A percentile compares a stretch with the other conserved stretches of the same genome.
phyloP scores from a whole-genome alignment of 2,888 invertebrate genomes.

The Yponomeuta sedellus region DNA sequence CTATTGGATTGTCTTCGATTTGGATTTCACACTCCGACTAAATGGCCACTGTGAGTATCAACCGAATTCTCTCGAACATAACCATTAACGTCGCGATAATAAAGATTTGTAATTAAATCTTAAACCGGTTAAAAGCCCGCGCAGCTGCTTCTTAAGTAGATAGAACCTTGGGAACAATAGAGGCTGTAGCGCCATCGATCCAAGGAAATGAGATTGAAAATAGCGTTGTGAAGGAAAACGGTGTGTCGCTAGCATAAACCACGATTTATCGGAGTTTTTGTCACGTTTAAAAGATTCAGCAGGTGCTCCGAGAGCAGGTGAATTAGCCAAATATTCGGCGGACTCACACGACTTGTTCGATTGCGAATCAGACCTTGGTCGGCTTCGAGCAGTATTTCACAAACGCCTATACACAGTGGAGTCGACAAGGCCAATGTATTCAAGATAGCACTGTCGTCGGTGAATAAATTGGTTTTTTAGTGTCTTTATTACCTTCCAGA shows the following conservation, averaged over 20 bases:
- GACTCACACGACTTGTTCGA: background rate
- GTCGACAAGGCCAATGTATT: slow-evolving; percentile 2
- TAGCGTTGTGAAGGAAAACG: background rate
- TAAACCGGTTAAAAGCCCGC: background rate
- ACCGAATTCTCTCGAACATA: background rate
- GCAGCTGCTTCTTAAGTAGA: background rate
- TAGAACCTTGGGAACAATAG: background rate
- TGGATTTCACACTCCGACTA: slow-evolving; percentile 46
- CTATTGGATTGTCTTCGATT: slow-evolving; percentile 58
- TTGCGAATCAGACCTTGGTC: background rate
- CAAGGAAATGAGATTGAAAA: background rate
- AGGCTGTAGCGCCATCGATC: background rate
- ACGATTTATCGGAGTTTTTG: background rate
- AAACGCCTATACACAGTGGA: background rate
- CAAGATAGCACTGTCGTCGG: background rate
- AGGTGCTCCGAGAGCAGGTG: background rate
- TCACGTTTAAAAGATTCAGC: background rate
- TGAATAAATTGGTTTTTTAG: background rate
- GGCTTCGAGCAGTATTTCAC: background rate
- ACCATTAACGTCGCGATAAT: background rate
- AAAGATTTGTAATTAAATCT: background rate
- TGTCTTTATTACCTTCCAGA: background rate
- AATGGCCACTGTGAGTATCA: slow-evolving; percentile 61
- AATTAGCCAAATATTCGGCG: background rate
- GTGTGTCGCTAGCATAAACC: background rate